Conservation (phyloP, 2,888 invertebrate species). For the Aspidiotus rigidus region DNA sequence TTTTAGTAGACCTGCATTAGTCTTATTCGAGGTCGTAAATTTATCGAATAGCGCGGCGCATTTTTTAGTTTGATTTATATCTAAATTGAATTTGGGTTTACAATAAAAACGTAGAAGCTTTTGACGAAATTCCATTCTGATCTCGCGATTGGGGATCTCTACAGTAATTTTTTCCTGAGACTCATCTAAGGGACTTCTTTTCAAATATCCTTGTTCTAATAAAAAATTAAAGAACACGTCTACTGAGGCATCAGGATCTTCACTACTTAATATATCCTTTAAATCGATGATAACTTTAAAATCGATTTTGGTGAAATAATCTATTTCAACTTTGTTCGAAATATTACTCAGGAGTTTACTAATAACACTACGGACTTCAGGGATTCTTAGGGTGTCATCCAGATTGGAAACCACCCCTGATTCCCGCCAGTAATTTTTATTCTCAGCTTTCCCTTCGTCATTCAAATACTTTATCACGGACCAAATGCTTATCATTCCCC, state of each 20-base stretch:
- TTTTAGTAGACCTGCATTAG: not conserved
- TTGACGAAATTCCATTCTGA: not conserved
- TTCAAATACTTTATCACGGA: not conserved
- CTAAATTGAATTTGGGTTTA: not conserved
- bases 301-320: not conserved
- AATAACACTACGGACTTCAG: not conserved
- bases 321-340: not conserved
- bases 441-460: not conserved
- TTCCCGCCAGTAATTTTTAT: not conserved
- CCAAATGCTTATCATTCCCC: not conserved
- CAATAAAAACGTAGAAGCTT: not conserved
- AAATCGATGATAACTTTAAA: not conserved
- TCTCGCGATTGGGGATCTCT: not conserved
- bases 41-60: not conserved
- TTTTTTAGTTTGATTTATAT: not conserved
- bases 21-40: not conserved
- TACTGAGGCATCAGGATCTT: not conserved
- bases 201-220: not conserved
- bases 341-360: not conserved
- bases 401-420: not conserved
- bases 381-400: not conserved
- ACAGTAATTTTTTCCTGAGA: not conserved
- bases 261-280: not conserved
- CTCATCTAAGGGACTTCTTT: not conserved
- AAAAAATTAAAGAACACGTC: not conserved